Evolutionary conservation across 2,888 invertebrate genomes (phyloP), one percentile per base, ranked within the genome.

Genomic region (Seira ritae): DNA sequence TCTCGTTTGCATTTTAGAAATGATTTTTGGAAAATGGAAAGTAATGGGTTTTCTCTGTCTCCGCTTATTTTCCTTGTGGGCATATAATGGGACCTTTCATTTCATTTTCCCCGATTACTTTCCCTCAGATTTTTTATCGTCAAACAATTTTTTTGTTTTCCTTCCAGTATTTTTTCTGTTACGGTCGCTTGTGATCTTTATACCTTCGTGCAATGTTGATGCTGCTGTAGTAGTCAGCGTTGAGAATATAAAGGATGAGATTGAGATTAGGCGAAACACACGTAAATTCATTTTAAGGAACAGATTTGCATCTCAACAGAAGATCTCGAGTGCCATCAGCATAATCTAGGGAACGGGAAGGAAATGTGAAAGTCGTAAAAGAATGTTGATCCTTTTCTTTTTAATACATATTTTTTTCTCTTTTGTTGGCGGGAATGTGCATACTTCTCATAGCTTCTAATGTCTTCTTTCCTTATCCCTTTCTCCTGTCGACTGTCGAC

Each of bases 291-390:
- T 71, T 71, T 42, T 42, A 23, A 55, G 55, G 50, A 55, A 12
- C 71, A 71, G 73, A 73, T 73, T 73, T 73, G 73, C 73, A 73
- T 73, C 73, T 73, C 73, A 73, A 73, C 73, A 73, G 50, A 55
- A 70, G 46, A 73, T 73, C 62, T 73, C 62, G 46, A 73, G 73
- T 62, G 73, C 73, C 65, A 73, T 73, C 73, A 73, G 65, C 73
- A 73, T 73, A 73, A 73, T 73, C 73, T 62, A 20, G 62, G 62
- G 31, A 31, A 31, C 2, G 46, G 42, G 37, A 37, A 62, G 72
- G 72, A 62, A 62, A 72, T 60, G 31, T 31, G 60, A 31, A 62
- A 73, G 73, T 73, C 37, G 65, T 73, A 62, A 73, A 73, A 65
- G 37, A 73, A 62, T 37, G 37, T 15, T 8, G 31, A 31, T 31